These are phyloP conservation scores for Phlogophora meticulosa DNA, from an alignment of 2,888 invertebrate genomes.

Conservation along the genomic window DNA sequence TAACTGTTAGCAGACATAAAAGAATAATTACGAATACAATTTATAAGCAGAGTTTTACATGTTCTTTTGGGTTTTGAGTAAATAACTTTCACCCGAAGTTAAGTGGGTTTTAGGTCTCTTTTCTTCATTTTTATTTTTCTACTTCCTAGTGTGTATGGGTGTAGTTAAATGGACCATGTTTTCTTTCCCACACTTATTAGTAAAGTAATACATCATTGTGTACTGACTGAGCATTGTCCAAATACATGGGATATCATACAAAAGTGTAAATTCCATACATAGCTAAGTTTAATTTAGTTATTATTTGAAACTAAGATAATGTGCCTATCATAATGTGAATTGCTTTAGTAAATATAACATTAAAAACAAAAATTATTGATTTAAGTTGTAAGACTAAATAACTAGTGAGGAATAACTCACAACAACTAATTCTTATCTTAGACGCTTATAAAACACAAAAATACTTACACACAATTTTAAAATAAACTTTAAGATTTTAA, in stretches of 20 bases:
- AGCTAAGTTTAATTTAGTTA: neutral
- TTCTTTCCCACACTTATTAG: conserved; percentile 55
- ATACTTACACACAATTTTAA: neutral
- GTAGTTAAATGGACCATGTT: conserved; percentile 38
- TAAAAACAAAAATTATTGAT: too few relatives aligned
- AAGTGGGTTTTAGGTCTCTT: conserved; percentile 37
- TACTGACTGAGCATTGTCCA: conserved; percentile 32
- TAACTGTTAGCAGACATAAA: conserved; percentile 15
- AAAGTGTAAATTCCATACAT: conserved; percentile 28
- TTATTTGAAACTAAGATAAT: neutral
- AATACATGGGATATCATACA: conserved; percentile 41
- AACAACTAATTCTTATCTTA: conserved; percentile 19
- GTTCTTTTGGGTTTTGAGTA: conserved; percentile 44
- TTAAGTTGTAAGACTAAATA: too few relatives aligned
- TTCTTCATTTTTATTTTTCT: conserved; percentile 20
- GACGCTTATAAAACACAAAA: conserved; percentile 3
- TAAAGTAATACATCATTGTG: conserved; percentile 39
- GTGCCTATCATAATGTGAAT: too few relatives aligned
- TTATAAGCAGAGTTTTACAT: conserved; percentile 28
- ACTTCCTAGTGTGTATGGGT: conserved; percentile 32
- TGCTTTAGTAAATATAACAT: too few relatives aligned
- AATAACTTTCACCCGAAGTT: conserved; percentile 47
- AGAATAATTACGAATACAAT: conserved; percentile 41
- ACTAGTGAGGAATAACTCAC: neutral
- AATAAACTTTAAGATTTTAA: conserved; percentile 7